phyloP scores from a whole-genome alignment of 92 coral and sea anemone species.

The Anthopleura xanthogrammica region DNA sequence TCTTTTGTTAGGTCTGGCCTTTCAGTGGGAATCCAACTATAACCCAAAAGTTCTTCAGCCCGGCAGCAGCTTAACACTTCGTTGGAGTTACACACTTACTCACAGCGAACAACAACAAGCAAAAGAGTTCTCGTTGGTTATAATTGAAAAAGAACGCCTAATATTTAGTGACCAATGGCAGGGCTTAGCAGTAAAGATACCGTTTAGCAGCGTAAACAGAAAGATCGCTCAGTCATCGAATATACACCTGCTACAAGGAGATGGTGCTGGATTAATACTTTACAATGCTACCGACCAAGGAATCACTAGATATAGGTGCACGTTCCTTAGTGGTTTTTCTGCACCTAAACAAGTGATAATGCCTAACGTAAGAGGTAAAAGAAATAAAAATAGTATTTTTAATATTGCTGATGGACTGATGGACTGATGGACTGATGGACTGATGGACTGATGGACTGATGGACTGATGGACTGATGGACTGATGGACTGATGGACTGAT shows the following conservation, averaged over 20 bases:
- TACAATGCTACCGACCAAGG: not conserved
- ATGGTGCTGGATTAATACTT: not conserved
- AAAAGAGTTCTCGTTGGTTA: not conserved
- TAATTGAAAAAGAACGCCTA: not conserved
- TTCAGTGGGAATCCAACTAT: not conserved
- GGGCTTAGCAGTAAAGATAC: slow-evolving; percentile 1
- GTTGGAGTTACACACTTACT: not conserved
- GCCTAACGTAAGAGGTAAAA: slow-evolving; percentile 3
- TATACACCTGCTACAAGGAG: not conserved
- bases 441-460: too few species aligned
- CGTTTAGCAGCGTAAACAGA: not conserved
- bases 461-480: too few species aligned
- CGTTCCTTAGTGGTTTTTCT: not conserved
- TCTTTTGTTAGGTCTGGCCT: not conserved
- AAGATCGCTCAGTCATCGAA: not conserved
- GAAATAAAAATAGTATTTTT: too few species aligned
- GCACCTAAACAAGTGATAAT: not conserved
- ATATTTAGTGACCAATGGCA: slow-evolving; percentile 1
- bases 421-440: too few species aligned
- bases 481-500: too few species aligned
- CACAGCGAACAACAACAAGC: not conserved
- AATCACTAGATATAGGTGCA: not conserved
- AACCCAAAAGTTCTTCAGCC: not conserved
- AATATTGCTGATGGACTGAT: too few species aligned
- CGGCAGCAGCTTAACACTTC: not conserved